Conservation (phyloP, 92 coral and sea anemone species). For the Metridium senile region DNA sequence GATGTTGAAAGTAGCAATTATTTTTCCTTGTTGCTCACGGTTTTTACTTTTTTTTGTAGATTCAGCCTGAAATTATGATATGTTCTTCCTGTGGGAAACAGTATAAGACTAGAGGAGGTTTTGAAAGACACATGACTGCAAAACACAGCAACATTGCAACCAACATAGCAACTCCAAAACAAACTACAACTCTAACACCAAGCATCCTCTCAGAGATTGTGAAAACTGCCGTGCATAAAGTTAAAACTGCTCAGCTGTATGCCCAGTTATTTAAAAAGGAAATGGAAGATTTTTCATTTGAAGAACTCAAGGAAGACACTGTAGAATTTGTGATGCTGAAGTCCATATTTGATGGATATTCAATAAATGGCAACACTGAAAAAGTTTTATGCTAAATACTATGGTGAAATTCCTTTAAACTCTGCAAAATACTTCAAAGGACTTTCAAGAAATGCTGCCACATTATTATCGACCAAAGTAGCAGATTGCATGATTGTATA, state of each 20-base stretch:
- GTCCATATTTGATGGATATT: constrained; percentile 24
- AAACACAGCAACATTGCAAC: constrained; percentile 37
- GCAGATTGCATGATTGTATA: constrained; percentile 57
- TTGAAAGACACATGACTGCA: constrained; percentile 44
- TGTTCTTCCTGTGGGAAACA: constrained; percentile 47
- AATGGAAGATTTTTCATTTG: constrained; percentile 11
- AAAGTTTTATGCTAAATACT: constrained; percentile 53
- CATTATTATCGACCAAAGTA: constrained; percentile 62
- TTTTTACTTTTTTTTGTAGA: constrained; percentile 32
- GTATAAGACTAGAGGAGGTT: constrained; percentile 54
- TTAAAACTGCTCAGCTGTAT: constrained; percentile 9
- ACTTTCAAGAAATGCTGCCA: constrained; percentile 58
- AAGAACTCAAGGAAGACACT: constrained; percentile 35
- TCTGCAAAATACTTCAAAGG: constrained; percentile 53
- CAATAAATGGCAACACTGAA: constrained; percentile 55
- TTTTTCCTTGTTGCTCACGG: neutral
- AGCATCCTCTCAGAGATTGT: constrained; percentile 38
- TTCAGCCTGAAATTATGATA: constrained; percentile 31
- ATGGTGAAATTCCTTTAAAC: constrained; percentile 43
- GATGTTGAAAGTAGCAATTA: neutral
- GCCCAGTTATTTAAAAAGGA: constrained; percentile 10
- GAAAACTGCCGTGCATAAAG: constrained; percentile 28
- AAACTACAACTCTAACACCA: constrained; percentile 20
- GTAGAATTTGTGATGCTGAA: constrained; percentile 34
- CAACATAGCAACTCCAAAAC: neutral